Conservation (phyloP, 1,140 invertebrate genomes). For the Dufourea novaeangliae region DNA sequence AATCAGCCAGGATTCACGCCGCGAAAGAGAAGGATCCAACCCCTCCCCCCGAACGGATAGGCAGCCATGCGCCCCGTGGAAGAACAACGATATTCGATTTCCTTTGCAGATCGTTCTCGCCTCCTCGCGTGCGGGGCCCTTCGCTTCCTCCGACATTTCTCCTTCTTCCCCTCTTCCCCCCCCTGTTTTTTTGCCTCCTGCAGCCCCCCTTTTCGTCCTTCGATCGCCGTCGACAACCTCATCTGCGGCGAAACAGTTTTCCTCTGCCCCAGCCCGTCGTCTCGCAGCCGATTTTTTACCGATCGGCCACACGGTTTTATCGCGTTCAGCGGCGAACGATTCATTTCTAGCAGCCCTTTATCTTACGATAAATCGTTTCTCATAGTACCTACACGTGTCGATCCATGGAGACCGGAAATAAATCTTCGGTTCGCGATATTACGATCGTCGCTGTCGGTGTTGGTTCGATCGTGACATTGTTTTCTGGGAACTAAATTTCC, state of each 20-base stretch:
- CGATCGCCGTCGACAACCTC: background rate
- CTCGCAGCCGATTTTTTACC: constrained; percentile 34
- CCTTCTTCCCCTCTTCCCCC: constrained; percentile 35
- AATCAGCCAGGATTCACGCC: constrained; percentile 63
- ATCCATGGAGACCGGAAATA: too few species aligned
- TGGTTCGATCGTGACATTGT: too few species aligned
- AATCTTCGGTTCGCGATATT: too few species aligned
- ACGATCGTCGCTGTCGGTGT: too few species aligned
- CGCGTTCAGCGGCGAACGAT: constrained; percentile 38
- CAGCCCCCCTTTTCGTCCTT: background rate
- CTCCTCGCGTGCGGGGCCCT: constrained; percentile 39
- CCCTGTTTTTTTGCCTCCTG: constrained; percentile 28
- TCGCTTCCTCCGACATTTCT: constrained; percentile 54
- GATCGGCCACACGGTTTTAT: constrained; percentile 45
- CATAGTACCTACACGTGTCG: too few species aligned
- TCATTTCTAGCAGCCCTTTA: too few species aligned
- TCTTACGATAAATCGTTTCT: too few species aligned
- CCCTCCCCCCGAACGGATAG: constrained; percentile 29
- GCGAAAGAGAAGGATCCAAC: constrained; percentile 21
- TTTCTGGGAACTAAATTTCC: too few species aligned
- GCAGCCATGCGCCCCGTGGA: background rate
- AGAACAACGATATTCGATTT: constrained; percentile 67
- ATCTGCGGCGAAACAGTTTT: constrained; percentile 64
- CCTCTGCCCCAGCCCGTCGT: constrained; percentile 49
- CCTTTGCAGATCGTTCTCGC: constrained; percentile 66